These are phyloP conservation scores for Acromyrmex echinatior DNA, from an alignment of 1,140 invertebrate species.

Conservation along the genomic window DNA sequence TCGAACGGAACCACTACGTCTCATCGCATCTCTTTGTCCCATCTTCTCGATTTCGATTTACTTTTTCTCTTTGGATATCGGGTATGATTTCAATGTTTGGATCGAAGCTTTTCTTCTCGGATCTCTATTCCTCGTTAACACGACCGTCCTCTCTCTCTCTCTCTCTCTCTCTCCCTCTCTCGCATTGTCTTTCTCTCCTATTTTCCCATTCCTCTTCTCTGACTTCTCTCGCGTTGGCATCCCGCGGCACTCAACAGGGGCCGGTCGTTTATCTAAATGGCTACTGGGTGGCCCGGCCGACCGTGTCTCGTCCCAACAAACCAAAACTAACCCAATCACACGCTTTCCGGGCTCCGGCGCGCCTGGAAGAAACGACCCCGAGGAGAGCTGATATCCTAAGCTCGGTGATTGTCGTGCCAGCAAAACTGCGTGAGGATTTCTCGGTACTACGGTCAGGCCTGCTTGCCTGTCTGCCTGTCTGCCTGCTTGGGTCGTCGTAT, in stretches of 20 bases:
- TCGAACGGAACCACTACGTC: slow-evolving; percentile 17
- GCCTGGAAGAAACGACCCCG: slow-evolving; percentile 70
- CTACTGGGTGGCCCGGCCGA: slow-evolving; percentile 85
- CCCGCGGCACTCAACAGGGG: slow-evolving; percentile 81
- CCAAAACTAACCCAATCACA: slow-evolving; percentile 83
- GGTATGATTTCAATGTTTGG: slow-evolving; percentile 56
- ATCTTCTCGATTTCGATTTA: slow-evolving; percentile 77
- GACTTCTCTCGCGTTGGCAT: slow-evolving; percentile 56
- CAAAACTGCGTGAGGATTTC: slow-evolving; percentile 45
- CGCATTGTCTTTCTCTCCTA: slow-evolving; percentile 25
- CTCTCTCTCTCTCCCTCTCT: not conserved
- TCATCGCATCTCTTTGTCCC: slow-evolving; percentile 77
- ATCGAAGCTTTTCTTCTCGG: slow-evolving; percentile 33
- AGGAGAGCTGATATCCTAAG: slow-evolving; percentile 62
- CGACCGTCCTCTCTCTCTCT: not conserved
- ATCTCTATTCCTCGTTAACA: slow-evolving; percentile 24
- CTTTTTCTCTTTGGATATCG: slow-evolving; percentile 68
- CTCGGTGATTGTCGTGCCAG: slow-evolving; percentile 55
- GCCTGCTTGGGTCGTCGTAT: slow-evolving; percentile 42
- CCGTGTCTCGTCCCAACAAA: slow-evolving; percentile 73
- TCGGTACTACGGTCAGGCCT: slow-evolving; percentile 46
- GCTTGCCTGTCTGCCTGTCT: not conserved
- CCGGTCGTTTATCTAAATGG: slow-evolving; percentile 86
- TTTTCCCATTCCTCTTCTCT: slow-evolving; percentile 23
- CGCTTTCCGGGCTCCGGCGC: slow-evolving; percentile 65